phyloP scores from a whole-genome alignment of 2,113 vertebrate genomes.

The Furnarius figulus region DNA sequence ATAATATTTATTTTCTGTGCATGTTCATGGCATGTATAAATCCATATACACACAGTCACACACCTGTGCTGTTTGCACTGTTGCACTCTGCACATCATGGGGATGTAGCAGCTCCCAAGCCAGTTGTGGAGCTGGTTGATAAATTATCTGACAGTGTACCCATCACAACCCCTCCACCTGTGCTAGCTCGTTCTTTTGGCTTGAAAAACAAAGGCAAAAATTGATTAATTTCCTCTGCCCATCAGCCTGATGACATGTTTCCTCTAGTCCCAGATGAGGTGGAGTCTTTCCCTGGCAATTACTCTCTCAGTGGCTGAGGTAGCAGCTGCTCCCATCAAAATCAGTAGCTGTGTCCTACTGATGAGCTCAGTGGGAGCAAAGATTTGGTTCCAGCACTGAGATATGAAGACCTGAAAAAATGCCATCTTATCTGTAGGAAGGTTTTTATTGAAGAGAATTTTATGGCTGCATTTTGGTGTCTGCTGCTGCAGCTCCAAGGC shows the following conservation, averaged over 20 bases:
- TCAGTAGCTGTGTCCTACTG: background rate
- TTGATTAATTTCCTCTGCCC: background rate
- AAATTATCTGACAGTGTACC: background rate
- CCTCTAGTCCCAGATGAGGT: background rate
- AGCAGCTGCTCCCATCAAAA: background rate
- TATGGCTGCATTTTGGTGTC: background rate
- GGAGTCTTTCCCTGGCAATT: background rate
- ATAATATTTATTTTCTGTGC: background rate
- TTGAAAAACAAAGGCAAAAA: background rate
- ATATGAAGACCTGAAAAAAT: background rate
- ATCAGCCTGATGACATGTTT: background rate
- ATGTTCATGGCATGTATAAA: rapidly evolving
- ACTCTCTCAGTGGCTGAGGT: background rate
- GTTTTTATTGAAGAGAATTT: background rate
- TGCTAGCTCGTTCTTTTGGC: background rate
- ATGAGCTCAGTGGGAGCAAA: background rate
- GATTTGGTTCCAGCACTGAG: background rate
- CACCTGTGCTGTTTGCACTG: background rate
- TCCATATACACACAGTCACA: rapidly evolving
- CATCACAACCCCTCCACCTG: background rate
- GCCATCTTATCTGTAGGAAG: background rate
- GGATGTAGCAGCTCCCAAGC: background rate
- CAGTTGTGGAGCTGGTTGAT: background rate
- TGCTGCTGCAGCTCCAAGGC: background rate
- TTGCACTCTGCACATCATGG: rapidly evolving